These are phyloP conservation scores for Calidris pygmaea DNA, from an alignment of 2,113 vertebrate genomes.

Conservation along the genomic window DNA sequence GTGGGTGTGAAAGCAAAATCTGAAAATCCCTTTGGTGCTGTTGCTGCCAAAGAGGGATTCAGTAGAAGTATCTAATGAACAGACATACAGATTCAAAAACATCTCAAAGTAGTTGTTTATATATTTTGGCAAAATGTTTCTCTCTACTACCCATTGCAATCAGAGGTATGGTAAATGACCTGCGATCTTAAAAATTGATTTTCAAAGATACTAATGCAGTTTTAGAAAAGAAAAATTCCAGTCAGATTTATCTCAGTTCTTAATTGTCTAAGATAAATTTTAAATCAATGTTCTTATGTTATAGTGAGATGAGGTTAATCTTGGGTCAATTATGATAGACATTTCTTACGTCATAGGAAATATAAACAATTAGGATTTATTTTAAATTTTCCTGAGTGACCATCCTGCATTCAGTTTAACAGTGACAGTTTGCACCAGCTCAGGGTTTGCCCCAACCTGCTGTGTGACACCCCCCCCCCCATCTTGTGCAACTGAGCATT, in stretches of 20 bases:
- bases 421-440: not conserved
- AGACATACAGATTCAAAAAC: not conserved
- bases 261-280: not conserved
- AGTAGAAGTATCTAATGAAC: not conserved
- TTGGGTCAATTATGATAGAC: not conserved
- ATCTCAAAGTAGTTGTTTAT: not conserved
- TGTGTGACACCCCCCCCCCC: not conserved
- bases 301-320: not conserved
- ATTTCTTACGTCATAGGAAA: not conserved
- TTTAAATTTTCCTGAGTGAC: not conserved
- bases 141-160: not conserved
- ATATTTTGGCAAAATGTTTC: not conserved
- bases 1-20: not conserved
- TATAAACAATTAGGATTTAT: not conserved
- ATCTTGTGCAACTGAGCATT: not conserved
- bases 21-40: not conserved
- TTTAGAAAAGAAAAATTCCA: not conserved
- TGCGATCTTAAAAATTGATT: not conserved
- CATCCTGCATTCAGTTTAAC: not conserved
- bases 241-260: not conserved
- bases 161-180: not conserved
- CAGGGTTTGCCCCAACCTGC: not conserved
- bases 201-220: not conserved
- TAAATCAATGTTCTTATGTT: not conserved
- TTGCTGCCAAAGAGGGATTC: not conserved